These are phyloP conservation scores for Sebastes umbrosus DNA, from an alignment of 2,797 vertebrate genomes.

Conservation along the genomic window DNA sequence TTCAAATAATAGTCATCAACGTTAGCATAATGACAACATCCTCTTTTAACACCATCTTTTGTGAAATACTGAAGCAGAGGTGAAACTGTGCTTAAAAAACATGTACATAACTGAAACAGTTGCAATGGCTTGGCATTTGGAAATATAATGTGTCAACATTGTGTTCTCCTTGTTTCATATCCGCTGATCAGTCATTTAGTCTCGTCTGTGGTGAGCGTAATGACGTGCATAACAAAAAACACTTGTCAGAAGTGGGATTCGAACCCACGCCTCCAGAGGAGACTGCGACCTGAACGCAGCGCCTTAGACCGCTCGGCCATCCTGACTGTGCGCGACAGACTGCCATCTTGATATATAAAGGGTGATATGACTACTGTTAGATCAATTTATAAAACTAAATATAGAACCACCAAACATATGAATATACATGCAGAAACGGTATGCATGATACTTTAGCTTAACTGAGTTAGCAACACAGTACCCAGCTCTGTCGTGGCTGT, in stretches of 20 bases:
- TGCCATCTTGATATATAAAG: too few relatives aligned
- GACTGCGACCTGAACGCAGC: conserved; percentile 54
- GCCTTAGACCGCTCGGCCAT: conserved; percentile 59
- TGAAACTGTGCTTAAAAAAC: not conserved
- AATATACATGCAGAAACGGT: not conserved
- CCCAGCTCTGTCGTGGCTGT: not conserved
- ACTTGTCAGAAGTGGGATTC: conserved; percentile 47
- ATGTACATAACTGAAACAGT: not conserved
- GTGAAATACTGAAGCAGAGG: not conserved
- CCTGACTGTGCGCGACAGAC: not conserved
- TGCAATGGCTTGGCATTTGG: not conserved
- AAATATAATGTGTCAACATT: not conserved
- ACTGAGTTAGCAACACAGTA: not conserved
- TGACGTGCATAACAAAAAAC: not conserved
- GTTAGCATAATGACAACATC: too few relatives aligned
- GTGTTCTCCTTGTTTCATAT: not conserved
- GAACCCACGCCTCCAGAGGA: conserved; percentile 48
- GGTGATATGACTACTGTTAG: not conserved
- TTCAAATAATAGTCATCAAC: not conserved
- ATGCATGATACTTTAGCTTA: not conserved
- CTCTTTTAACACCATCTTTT: not conserved
- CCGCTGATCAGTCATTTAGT: not conserved
- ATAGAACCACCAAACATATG: not conserved
- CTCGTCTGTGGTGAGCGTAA: not conserved
- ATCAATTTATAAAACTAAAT: too few relatives aligned